These are phyloP conservation scores for Zophobas morio DNA, from an alignment of 1,140 invertebrate genomes.

Conservation along the genomic window DNA sequence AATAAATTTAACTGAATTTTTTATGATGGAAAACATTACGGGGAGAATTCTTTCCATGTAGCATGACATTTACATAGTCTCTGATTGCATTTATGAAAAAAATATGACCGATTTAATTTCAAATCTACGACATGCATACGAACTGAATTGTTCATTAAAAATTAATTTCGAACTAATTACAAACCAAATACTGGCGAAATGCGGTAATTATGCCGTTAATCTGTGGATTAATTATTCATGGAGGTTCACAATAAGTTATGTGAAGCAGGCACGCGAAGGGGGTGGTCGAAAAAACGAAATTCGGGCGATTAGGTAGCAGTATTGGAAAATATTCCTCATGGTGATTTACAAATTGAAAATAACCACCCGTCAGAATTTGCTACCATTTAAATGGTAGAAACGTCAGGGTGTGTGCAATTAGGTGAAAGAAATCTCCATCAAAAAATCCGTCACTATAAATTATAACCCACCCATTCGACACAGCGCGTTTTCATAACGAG, in stretches of 20 bases:
- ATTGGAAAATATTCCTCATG: conserved; percentile 2
- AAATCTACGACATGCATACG: background rate
- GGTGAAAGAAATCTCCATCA: conserved; percentile 12
- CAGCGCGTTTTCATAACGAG: background rate
- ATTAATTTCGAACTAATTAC: conserved; percentile 43
- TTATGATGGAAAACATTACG: background rate
- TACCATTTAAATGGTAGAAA: conserved; percentile 17
- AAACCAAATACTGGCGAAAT: conserved; percentile 43
- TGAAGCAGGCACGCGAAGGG: conserved; percentile 23
- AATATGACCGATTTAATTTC: background rate
- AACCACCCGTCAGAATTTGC: conserved; percentile 25
- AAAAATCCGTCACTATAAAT: conserved; percentile 22
- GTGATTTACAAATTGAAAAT: conserved; percentile 19
- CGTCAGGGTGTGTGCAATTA: conserved; percentile 30
- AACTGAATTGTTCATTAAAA: conserved; percentile 11
- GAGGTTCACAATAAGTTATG: conserved; percentile 35
- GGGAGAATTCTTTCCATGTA: background rate
- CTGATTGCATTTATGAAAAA: conserved; percentile 4
- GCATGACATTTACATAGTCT: conserved; percentile 24
- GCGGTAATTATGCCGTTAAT: conserved; percentile 47
- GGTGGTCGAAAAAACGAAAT: conserved; percentile 2
- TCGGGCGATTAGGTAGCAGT: background rate
- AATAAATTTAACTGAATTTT: conserved; percentile 12
- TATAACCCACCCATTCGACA: background rate
- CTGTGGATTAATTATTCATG: conserved; percentile 41